These are phyloP conservation scores for Spinibarbus caldwelli DNA, from an alignment of 2,797 vertebrate species.

Conservation along the genomic window DNA sequence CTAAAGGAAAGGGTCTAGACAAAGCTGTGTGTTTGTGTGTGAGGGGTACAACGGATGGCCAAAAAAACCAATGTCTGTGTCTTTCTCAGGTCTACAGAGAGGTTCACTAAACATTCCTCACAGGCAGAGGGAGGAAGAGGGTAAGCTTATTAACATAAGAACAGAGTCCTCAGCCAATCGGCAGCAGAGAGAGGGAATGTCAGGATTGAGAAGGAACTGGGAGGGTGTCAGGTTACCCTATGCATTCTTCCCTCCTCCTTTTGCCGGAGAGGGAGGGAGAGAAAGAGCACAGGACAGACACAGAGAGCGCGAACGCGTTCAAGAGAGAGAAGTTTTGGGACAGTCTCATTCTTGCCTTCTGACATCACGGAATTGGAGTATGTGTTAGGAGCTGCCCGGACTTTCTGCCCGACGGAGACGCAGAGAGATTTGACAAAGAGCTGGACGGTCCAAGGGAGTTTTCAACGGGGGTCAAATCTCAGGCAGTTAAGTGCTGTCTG, in stretches of 20 bases:
- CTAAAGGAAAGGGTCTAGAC: slow-evolving; percentile 52
- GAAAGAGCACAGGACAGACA: slow-evolving; percentile 42
- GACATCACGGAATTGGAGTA: slow-evolving; percentile 79
- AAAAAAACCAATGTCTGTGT: slow-evolving; percentile 58
- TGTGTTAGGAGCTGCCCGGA: slow-evolving; percentile 69
- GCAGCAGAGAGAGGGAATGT: slow-evolving; percentile 57
- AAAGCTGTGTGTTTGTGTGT: slow-evolving; percentile 48
- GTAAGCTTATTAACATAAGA: slow-evolving; percentile 66
- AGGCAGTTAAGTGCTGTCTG: slow-evolving; percentile 59
- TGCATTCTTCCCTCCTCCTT: slow-evolving; percentile 62
- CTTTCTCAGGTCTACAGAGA: slow-evolving; percentile 58
- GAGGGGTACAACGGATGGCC: slow-evolving; percentile 35
- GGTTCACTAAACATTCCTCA: slow-evolving; percentile 64
- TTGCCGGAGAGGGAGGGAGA: slow-evolving; percentile 52
- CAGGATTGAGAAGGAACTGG: slow-evolving; percentile 64
- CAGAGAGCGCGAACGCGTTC: slow-evolving; percentile 43
- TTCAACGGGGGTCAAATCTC: slow-evolving; percentile 49
- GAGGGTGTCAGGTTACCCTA: slow-evolving; percentile 66
- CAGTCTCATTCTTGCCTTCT: slow-evolving; percentile 79
- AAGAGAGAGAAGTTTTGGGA: slow-evolving; percentile 58
- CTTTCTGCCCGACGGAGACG: slow-evolving; percentile 43
- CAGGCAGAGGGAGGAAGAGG: slow-evolving; percentile 62
- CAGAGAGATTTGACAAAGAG: slow-evolving; percentile 48
- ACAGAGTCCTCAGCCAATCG: slow-evolving; percentile 63
- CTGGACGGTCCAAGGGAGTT: slow-evolving; percentile 44